Conservation (phyloP, 2,113 vertebrate species). For the Sciurus niger region DNA sequence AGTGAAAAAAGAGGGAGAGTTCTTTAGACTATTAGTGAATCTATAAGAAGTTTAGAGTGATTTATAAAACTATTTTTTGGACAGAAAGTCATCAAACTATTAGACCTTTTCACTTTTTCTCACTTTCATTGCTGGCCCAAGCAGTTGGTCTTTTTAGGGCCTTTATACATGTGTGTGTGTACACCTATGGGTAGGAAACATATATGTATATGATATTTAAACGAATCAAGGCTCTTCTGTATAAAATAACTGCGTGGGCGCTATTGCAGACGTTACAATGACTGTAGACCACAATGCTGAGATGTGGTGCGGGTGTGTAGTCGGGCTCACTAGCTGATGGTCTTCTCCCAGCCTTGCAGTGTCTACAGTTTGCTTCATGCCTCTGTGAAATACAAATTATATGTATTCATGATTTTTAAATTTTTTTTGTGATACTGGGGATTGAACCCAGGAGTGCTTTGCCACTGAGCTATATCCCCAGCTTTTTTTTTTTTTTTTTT, state of each 20-base stretch:
- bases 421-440: too few relatives aligned
- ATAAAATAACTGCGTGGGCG: background rate
- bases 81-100: constrained; percentile 18
- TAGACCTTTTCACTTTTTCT: background rate
- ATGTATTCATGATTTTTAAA: background rate
- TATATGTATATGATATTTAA: background rate
- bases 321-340: background rate
- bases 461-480: too few relatives aligned
- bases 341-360: background rate
- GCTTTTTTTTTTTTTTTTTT: too few relatives aligned
- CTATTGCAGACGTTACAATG: background rate
- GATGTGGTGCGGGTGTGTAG: background rate
- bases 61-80: constrained; percentile 41
- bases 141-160: background rate
- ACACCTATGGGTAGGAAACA: too few relatives aligned
- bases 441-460: too few relatives aligned
- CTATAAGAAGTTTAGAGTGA: constrained; percentile 25
- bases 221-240: too few relatives aligned
- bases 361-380: background rate
- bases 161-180: background rate
- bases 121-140: background rate
- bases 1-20: background rate
- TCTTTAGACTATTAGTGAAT: constrained; percentile 33
- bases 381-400: constrained; percentile 5
- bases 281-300: background rate